These are phyloP conservation scores for Limulus polyphemus DNA, from an alignment of 2,888 invertebrate species.

Conservation along the genomic window DNA sequence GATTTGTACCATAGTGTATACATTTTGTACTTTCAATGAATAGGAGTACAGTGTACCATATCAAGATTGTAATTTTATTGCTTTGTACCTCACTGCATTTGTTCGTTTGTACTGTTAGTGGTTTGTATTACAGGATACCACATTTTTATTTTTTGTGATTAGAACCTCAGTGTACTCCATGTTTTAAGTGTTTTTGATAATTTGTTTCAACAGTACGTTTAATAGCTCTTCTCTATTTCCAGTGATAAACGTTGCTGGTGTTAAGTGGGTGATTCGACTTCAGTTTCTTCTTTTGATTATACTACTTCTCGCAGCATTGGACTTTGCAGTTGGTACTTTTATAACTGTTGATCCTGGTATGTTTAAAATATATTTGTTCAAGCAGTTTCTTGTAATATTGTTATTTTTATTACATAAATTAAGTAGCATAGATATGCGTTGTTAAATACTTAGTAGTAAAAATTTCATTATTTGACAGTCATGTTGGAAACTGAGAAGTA, in stretches of 20 bases:
- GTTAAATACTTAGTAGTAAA: no score
- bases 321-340: conserved; percentile 88
- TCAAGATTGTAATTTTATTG: no score
- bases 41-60: no score
- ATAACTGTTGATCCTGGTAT: conserved; percentile 58
- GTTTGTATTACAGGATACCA: no score
- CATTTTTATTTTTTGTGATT: no score
- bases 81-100: no score
- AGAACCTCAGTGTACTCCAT: background rate
- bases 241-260: conserved; percentile 86
- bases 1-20: no score
- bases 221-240: background rate
- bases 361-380: conserved; percentile 18
- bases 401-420: no score
- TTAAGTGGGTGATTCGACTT: conserved; percentile 93
- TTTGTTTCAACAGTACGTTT: background rate
- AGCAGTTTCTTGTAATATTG: no score
- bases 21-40: no score
- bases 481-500: background rate
- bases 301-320: conserved; percentile 72
- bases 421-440: no score
- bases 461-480: background rate
- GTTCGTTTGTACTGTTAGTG: no score
- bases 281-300: conserved; percentile 79
- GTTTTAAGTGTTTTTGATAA: background rate